phyloP scores from a whole-genome alignment of 2,113 vertebrate genomes.

The Salminus brasiliensis region DNA sequence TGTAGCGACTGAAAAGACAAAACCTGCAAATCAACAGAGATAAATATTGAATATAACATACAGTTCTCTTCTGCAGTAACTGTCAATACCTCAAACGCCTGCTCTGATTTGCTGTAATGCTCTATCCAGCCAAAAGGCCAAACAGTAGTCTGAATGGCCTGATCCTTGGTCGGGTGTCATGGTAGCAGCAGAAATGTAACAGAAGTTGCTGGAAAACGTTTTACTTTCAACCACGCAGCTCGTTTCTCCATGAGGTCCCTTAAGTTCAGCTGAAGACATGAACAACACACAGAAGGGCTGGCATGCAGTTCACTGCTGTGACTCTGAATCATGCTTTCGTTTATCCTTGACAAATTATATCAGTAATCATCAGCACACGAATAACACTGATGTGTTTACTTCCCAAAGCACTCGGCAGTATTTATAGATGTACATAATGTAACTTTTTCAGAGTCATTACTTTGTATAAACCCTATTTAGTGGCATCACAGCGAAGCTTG shows the following conservation, averaged over 20 bases:
- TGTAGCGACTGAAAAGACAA: too few relatives aligned
- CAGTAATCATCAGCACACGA: constrained; percentile 3
- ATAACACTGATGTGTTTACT: constrained; percentile 27
- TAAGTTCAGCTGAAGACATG: not conserved
- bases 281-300: not conserved
- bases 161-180: not conserved
- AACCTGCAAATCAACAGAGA: too few relatives aligned
- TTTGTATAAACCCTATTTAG: constrained; percentile 40
- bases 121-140: not conserved
- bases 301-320: not conserved
- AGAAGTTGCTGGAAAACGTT: not conserved
- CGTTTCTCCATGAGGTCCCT: not conserved
- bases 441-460: constrained; percentile 48
- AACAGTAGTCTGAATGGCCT: not conserved
- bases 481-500: constrained; percentile 43
- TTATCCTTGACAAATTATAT: not conserved
- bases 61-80: not conserved
- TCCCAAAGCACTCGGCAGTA: not conserved
- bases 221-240: not conserved
- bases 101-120: not conserved
- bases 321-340: constrained; percentile 1
- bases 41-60: too few relatives aligned
- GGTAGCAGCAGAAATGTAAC: not conserved
- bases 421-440: constrained; percentile 45
- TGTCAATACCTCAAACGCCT: not conserved